Evolutionary conservation across 2,797 vertebrate species (phyloP), one percentile per base, ranked within the genome.

Genomic region (Coccyzus lansbergi): DNA sequence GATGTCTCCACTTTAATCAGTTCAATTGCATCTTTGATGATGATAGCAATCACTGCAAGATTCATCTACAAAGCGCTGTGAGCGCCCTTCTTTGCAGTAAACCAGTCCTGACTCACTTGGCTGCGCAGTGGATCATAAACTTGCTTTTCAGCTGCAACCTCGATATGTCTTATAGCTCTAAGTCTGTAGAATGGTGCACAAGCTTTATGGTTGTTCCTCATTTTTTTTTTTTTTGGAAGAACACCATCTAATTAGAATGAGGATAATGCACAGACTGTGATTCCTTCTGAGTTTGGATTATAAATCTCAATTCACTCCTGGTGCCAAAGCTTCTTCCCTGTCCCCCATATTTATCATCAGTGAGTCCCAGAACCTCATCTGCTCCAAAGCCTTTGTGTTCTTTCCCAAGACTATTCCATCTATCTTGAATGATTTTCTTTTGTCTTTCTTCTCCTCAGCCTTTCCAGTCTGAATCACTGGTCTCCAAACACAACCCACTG

Each of bases 161-260:
- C 3, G 1, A 12, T 2, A 12, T 20, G 3, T n/a, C 48, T 14
- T 36, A 6, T 4, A 51, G 42, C 56, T 69, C 36, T 7, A 6
- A 24, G 60, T 34, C 74, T 26, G 3, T 2, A 34, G 28, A 62
- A n/a, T 31, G 28, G 33, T 1, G 1, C 25, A 24, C 46, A 48
- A 15, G 24, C 31, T 62, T 44, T 16, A 10, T 11, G 38, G 10
- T 65, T 28, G 40, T 40, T 25, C 59, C 49, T 15, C 28, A 31
- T 40, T 46, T n/a, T 1, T 10, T n/a, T 1, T 10, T 10, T 40
- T 34, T 36, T 68, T 29, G 8, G 15, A 38, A 65, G 28, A 33
- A 10, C 33, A 7, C 34, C 15, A 26, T 53, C 33, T 15, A 25
- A 26, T 52, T 52, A 14, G 56, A 55, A n/a, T 6, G 16, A 33